Conservation (phyloP, 2,888 invertebrate species). For the Caradrina clavipalpis region DNA sequence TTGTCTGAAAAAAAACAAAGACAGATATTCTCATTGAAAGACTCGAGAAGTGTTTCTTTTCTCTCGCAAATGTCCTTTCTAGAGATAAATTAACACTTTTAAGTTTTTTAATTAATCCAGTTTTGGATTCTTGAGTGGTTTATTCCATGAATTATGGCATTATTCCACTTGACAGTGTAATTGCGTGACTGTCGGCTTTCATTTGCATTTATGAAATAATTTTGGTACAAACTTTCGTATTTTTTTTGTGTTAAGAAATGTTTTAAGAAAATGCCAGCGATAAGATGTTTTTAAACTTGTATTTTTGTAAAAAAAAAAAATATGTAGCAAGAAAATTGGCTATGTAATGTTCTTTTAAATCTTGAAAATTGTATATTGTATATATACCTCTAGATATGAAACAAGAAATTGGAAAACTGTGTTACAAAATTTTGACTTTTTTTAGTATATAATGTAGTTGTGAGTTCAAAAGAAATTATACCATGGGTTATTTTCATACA, state of each 20-base stretch:
- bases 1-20: conserved; percentile 50
- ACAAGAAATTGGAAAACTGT: no score
- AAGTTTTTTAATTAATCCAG: conserved; percentile 53
- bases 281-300: no score
- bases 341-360: no score
- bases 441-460: no score
- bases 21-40: conserved; percentile 64
- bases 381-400: no score
- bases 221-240: not conserved
- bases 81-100: conserved; percentile 52
- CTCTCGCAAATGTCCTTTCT: conserved; percentile 47
- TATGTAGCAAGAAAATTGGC: no score
- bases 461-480: conserved; percentile 23
- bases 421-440: no score
- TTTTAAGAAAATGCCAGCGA: no score
- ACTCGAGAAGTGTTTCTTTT: conserved; percentile 67
- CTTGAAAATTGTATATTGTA: no score
- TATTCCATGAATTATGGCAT: conserved; percentile 31
- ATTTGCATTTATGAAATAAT: conserved; percentile 4
- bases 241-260: no score
- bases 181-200: conserved; percentile 8
- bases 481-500: conserved; percentile 49
- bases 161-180: conserved; percentile 11
- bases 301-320: no score
- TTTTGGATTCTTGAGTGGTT: conserved; percentile 27